Percentiles rank a stretch among this genome's conserved stretches.
Evolutionary conservation across 1,140 invertebrate genomes (phyloP).

Genomic region (Caerostris extrusa): DNA sequence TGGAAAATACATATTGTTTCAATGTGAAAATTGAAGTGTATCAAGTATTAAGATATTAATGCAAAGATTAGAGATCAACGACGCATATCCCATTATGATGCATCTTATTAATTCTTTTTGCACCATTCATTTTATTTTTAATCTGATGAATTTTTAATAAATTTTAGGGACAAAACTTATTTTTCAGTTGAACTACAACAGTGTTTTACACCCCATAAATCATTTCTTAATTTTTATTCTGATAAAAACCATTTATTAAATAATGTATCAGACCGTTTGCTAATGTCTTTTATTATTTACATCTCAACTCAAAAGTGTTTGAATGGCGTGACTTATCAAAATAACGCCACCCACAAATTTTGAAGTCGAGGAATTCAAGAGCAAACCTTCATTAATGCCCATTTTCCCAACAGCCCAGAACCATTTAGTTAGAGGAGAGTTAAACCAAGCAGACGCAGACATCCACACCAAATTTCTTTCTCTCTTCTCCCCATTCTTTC

Average conservation of each 20-base stretch:
- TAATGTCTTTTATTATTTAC: not conserved
- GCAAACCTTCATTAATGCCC: not conserved
- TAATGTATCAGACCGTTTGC: not conserved
- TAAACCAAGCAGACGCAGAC: not conserved
- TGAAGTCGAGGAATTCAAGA: not conserved
- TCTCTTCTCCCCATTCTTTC: not conserved
- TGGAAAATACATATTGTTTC: too few relatives aligned
- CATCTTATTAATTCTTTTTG: too few relatives aligned
- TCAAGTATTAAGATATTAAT: too few relatives aligned
- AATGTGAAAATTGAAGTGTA: too few relatives aligned
- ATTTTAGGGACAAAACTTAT: too few relatives aligned
- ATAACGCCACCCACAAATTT: not conserved
- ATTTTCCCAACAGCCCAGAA: not conserved
- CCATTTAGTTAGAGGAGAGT: slow-evolving; percentile 3
- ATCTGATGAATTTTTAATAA: too few relatives aligned
- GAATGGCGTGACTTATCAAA: not conserved
- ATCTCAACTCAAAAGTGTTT: not conserved
- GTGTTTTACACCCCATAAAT: not conserved
- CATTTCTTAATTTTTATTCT: not conserved
- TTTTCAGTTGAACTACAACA: not conserved
- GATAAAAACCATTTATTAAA: not conserved
- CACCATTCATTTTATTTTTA: too few relatives aligned
- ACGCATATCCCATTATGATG: too few relatives aligned
- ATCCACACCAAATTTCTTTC: not conserved
- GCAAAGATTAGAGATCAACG: too few relatives aligned